Base-by-base conservation (phyloP, 2,797 vertebrate species). In the Sebastes reedi region DNA sequence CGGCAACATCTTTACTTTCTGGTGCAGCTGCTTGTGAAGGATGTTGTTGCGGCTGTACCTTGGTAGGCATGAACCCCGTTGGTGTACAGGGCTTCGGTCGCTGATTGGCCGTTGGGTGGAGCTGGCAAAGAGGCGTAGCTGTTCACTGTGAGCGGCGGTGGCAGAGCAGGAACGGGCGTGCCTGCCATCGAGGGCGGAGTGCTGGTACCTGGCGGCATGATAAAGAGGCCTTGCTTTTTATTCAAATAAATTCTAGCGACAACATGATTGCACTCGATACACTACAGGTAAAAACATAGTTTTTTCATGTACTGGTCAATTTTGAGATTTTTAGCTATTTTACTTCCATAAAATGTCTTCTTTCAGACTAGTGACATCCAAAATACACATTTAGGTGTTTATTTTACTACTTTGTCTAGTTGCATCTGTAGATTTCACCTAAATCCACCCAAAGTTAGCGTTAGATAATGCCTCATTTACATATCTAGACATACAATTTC, bases 61-160 rank as follows among this genome's bases (percentile, higher is more conserved):
- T 98, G 97, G 85, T 98, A 98, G 25, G 97, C 96, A 75, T 98
- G 98, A 68, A 97, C 96, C 27, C 97, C 98, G 0, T 98, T 98
- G 79, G 97, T 96, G 91, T 98, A 99, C 67, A 99, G 95, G 61
- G 97, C 78, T 73, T 98, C 98, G 0, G 97, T 95, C 25, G 95
- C 94, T 8, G 97, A 96, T 80, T 98, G 97, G 81, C 97, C 97
- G 0, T 96, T 95, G 87, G 97, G 95, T 76, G 97, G 97, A 1
- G 97, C 95, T 36, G 97, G 95, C 77, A 98, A 94, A 0, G 96
- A 96, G 79, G 97, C 90, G 92, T 98, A 99, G 83, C 97, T 97
- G 62, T 96, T 98, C 90, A 98, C 93, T 1, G 97, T 92, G 54
- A 99, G 95, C 8, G 97, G 96, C 8, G 97, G 96, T 22, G 97